Conservation (phyloP, 2,888 invertebrate species). For the Embidobia sp. region DNA sequence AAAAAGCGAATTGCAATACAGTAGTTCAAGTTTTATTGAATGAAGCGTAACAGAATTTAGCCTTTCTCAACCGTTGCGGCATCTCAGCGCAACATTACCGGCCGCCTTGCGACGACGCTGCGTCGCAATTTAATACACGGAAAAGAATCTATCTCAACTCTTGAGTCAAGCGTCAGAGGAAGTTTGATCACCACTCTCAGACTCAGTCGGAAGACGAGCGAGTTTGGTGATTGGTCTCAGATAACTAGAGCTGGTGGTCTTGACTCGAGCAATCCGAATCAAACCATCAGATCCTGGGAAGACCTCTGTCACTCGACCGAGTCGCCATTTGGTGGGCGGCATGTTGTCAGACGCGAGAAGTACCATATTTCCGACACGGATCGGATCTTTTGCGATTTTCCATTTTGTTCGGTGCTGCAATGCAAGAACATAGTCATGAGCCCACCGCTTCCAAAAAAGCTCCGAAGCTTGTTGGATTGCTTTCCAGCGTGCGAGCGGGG, state of each 20-base stretch:
- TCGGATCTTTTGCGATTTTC: background rate
- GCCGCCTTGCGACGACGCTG: too few species aligned
- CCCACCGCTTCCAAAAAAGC: background rate
- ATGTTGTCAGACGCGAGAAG: background rate
- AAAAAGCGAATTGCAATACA: too few species aligned
- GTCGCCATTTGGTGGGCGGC: slow-evolving; percentile 26
- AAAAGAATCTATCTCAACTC: too few species aligned
- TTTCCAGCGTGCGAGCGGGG: background rate
- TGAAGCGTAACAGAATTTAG: too few species aligned
- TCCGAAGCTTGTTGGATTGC: background rate
- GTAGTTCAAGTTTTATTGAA: too few species aligned
- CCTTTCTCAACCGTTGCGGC: too few species aligned
- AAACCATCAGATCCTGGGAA: slow-evolving; percentile 1
- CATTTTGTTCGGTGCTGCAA: too few species aligned
- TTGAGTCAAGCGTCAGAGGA: too few species aligned
- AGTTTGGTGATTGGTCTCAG: slow-evolving; percentile 15
- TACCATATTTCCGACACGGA: slow-evolving; percentile 1
- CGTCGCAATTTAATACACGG: too few species aligned
- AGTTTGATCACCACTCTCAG: too few species aligned
- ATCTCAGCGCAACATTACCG: too few species aligned
- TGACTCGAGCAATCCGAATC: slow-evolving; percentile 7
- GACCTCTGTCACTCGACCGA: slow-evolving; percentile 7
- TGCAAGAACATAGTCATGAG: background rate
- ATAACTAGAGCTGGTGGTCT: slow-evolving; percentile 8
- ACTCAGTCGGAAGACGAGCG: slow-evolving; percentile 7